These are phyloP conservation scores for Telmatochromis sp. DNA, from an alignment of 2,113 vertebrate species.

Conservation along the genomic window DNA sequence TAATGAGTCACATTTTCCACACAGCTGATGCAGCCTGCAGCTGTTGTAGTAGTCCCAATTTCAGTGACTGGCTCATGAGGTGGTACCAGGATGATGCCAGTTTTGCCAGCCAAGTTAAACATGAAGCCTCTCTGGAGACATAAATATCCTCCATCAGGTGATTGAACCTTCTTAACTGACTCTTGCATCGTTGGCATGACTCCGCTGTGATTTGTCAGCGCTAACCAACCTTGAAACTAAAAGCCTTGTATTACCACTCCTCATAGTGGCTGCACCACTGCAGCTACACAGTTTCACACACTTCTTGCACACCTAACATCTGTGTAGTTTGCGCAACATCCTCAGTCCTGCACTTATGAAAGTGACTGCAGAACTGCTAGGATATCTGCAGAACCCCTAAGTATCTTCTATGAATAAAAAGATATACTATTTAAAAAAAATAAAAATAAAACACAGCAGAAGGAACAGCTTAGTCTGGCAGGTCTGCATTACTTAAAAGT, in stretches of 20 bases:
- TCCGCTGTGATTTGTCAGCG: neutral
- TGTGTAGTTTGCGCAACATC: neutral
- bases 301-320: neutral
- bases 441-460: neutral
- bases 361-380: neutral
- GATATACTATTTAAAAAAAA: neutral
- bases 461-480: neutral
- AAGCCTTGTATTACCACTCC: neutral
- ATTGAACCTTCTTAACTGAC: neutral
- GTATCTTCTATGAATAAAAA: neutral
- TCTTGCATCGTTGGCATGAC: neutral
- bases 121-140: neutral
- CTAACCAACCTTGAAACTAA: neutral
- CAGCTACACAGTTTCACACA: neutral
- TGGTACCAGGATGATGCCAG: neutral
- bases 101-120: neutral
- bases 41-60: neutral
- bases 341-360: neutral
- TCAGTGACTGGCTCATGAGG: neutral
- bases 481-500: neutral
- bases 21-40: slow-evolving; percentile 8
- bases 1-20: slow-evolving; percentile 27
- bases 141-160: neutral
- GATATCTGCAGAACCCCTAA: neutral
- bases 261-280: neutral